Evolutionary conservation across 2,113 vertebrate species (phyloP), one percentile per base, ranked within the genome.

Genomic region (Oceanodroma tethys): DNA sequence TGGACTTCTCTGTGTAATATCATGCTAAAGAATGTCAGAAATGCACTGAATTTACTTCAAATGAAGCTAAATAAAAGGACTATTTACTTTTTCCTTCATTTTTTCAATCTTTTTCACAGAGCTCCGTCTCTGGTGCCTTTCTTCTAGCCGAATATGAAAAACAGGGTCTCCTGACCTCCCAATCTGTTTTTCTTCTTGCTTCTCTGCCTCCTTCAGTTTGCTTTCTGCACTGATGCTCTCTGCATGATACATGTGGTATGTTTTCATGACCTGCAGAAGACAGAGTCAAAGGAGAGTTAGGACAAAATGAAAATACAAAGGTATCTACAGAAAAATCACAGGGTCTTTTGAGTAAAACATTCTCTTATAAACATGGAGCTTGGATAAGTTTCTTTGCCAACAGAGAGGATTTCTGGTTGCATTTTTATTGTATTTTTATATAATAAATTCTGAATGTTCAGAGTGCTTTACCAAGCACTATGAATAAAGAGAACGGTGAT

Each of bases 21-120:
- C 17, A 70, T 11, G 27, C 38, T 65, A 87, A 85, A 92, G 25
- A 95, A 76, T 32, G 29, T 65, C 65, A 81, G 59, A 93, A 91
- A 86, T 47, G 40, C 38, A 68, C 4, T 56, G 30, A 71, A 81
- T 90, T 95, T 55, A 95, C 38, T 93, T 90, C 55, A 83, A 73
- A 76, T 40, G 48, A 97, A 95, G 47, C 12, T 59, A 74, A 87
- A 88, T 55, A 81, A 93, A 83, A 88, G 26, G 65, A 43, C 40
- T 89, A 42, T 86, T 93, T 98, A 99, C 99, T 98, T 99, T 99
- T 98, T 99, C 99, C 95, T 99, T 99, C 99, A 99, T 99, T 97
- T 99, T 99, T 97, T 99, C 99, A 16, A 99, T 99, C 98, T 99
- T 99, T 96, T 99, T 99, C 89, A 99, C 99, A n/a, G 99, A 99